Conservation (phyloP, 2,797 vertebrate genomes). For the Galaxias olidus region DNA sequence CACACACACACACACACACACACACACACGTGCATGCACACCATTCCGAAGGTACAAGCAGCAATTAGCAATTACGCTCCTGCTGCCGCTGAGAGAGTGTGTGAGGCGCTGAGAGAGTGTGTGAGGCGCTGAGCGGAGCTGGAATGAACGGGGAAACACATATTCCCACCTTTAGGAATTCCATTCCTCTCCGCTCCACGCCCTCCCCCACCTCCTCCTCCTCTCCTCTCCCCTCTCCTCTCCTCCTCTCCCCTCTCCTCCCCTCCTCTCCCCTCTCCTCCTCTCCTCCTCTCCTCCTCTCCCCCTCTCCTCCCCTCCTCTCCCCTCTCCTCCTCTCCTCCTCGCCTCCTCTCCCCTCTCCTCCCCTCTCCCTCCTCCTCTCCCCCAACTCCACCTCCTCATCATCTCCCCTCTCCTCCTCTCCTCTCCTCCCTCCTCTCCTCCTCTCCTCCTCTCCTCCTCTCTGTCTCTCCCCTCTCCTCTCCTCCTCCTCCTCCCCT, state of each 20-base stretch:
- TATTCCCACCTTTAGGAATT: conserved; percentile 11
- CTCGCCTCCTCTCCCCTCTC: conserved; percentile 39
- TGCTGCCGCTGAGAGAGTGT: conserved; percentile 23
- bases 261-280: conserved; percentile 13
- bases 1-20: conserved; percentile 16
- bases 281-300: conserved; percentile 67
- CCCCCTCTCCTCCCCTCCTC: conserved; percentile 30
- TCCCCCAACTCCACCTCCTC: background rate
- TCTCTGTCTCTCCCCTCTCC: background rate
- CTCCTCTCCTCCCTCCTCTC: background rate
- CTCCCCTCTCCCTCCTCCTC: background rate
- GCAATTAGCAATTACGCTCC: conserved; percentile 67
- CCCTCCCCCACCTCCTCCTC: conserved; percentile 17
- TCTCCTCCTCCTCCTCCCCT: too few relatives aligned
- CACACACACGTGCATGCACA: conserved; percentile 16
- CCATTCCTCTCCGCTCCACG: conserved; percentile 4
- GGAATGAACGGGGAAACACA: conserved; percentile 42
- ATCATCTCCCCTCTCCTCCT: background rate
- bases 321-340: conserved; percentile 17
- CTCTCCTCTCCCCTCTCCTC: conserved; percentile 62
- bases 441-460: background rate
- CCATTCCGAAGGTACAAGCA: conserved; percentile 22
- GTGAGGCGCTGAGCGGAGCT: background rate
- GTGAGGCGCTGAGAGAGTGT: conserved; percentile 3
- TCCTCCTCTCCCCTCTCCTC: conserved; percentile 32